These are phyloP conservation scores for Zoanthus gigantus DNA, from an alignment of 92 coral and sea anemone genomes.

Conservation along the genomic window DNA sequence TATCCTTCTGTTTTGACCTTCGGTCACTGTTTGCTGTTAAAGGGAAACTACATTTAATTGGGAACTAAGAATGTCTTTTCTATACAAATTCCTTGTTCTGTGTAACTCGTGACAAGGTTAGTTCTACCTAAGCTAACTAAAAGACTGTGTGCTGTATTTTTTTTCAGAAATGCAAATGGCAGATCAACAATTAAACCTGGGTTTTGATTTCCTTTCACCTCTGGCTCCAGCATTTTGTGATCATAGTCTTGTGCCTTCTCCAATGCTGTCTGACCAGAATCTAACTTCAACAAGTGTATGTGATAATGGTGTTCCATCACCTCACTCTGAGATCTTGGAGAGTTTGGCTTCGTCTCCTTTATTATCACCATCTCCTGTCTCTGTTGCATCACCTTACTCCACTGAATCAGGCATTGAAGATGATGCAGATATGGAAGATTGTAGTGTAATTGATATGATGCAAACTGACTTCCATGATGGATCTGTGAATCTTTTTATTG, in stretches of 20 bases:
- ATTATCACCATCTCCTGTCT: conserved; percentile 72
- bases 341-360: conserved; percentile 77
- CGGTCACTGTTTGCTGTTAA: no score
- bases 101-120: no score
- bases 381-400: conserved; percentile 74
- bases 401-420: conserved; percentile 87
- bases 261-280: not conserved
- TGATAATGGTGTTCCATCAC: conserved; percentile 32
- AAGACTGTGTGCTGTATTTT: conserved; percentile 40
- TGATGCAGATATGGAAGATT: conserved; percentile 76
- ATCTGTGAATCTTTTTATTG: not conserved
- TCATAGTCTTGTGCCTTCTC: conserved; percentile 6
- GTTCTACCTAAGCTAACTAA: no score
- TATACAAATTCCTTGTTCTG: no score
- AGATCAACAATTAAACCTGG: conserved; percentile 43
- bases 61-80: no score
- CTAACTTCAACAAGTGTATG: conserved; percentile 7
- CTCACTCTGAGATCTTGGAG: conserved; percentile 71
- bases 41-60: no score
- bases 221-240: conserved; percentile 33
- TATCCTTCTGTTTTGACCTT: no score
- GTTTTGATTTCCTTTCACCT: conserved; percentile 40
- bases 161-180: conserved; percentile 72
- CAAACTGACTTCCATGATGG: conserved; percentile 14
- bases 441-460: conserved; percentile 6